Evolutionary conservation across 1,140 invertebrate genomes (phyloP), one percentile per base, ranked within the genome.

Genomic region (Melanaphis sacchari): DNA sequence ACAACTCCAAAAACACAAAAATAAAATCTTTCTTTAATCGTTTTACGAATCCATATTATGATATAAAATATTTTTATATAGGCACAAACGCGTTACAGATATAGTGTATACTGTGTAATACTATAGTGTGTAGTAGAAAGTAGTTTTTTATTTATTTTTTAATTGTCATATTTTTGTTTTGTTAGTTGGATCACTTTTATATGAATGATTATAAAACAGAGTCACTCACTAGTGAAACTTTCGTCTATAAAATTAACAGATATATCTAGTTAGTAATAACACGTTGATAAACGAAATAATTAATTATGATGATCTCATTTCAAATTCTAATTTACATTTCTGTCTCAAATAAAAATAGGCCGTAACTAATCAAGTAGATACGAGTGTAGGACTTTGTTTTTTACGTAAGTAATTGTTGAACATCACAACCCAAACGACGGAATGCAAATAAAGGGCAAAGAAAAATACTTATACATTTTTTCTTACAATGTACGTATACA

Each of bases 401-500:
- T 31, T 46, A 46, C 6, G 85, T n/a, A 7, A 15, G 85, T n/a
- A n/a, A 87, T 46, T 24, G 41, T 87, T 46, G 1, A 21, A n/a
- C 85, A n/a, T 15, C 43, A 87, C 41, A 46, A 31, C 31, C n/a
- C 31, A 49, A 87, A 31, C n/a, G 85, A 36, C n/a, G n/a, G 43
- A 46, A 22, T 31, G 41, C 26, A 87, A 43, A 87, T 87, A 46
- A 87, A 26, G 9, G 84, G 26, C 26, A 43, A 18, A 11, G 41
- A 31, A 87, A 87, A 87, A n/a, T n/a, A 46, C 31, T 41, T 87
- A 87, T 46, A 87, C 26, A 43, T 36, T 36, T 88, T 89, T 89
- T 36, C 5, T 41, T 85, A 38, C 41, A 11, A 22, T 15, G 46
- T 22, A 38, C 81, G 31, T 46, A 40, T 41, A 22, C 81, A 9